phyloP scores from a whole-genome alignment of 2,888 invertebrate genomes.

The Epirrhoe alternata region DNA sequence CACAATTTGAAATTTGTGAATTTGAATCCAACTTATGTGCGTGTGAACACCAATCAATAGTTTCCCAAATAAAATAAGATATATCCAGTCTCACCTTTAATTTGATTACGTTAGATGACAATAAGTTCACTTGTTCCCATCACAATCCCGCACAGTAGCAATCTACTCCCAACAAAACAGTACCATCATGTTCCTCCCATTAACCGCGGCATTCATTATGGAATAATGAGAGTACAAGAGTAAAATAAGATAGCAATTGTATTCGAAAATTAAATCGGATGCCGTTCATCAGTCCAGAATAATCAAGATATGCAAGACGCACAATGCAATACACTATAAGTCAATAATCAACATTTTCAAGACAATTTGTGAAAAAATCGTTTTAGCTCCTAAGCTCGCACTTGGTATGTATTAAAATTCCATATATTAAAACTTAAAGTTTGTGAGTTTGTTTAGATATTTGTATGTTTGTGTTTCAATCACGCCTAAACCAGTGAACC shows the following conservation, averaged over 20 bases:
- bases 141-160: conserved; percentile 43
- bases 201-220: conserved; percentile 66
- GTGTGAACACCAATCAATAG: too few species aligned
- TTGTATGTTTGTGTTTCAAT: too few species aligned
- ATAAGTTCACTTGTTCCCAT: conserved; percentile 5
- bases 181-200: conserved; percentile 55
- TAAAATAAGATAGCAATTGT: conserved; percentile 60
- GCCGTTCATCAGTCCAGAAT: conserved; percentile 64
- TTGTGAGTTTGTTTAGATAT: too few species aligned
- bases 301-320: conserved; percentile 67
- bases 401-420: too few species aligned
- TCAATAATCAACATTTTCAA: background rate
- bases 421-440: too few species aligned
- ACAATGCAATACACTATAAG: conserved; percentile 7
- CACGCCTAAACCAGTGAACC: too few species aligned
- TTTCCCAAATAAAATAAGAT: too few species aligned
- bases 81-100: background rate
- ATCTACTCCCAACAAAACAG: conserved; percentile 39
- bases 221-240: conserved; percentile 60
- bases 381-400: background rate
- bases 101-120: background rate
- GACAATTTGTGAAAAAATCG: background rate
- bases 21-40: too few species aligned
- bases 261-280: conserved; percentile 68
- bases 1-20: too few species aligned